Percentiles rank a stretch among this genome's conserved stretches.
These are phyloP conservation scores for Sebastes iracundus DNA, from an alignment of 2,797 vertebrate genomes.

Conservation along the genomic window DNA sequence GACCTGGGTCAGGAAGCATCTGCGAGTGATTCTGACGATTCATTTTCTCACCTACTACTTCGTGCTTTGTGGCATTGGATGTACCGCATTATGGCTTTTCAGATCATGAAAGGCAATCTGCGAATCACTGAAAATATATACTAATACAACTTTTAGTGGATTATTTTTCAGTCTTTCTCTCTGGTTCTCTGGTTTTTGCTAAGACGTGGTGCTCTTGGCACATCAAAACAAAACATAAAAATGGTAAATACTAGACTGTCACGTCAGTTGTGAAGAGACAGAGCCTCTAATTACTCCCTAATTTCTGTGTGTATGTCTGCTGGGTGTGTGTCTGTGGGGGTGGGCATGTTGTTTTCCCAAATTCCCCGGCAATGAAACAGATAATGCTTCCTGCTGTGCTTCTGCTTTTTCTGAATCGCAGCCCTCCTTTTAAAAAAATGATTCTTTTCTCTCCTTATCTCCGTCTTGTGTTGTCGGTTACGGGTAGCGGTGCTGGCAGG, in stretches of 20 bases:
- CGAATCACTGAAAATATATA: not conserved
- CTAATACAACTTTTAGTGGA: not conserved
- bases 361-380: slow-evolving; percentile 42
- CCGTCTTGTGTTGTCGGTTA: slow-evolving; percentile 25
- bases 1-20: slow-evolving; percentile 8
- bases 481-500: slow-evolving; percentile 51
- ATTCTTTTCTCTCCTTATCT: slow-evolving; percentile 39
- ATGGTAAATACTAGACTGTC: not conserved
- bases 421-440: slow-evolving; percentile 1
- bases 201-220: not conserved
- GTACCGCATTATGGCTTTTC: not conserved
- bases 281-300: slow-evolving; percentile 39
- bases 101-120: not conserved
- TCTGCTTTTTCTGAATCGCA: slow-evolving; percentile 25
- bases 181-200: not conserved
- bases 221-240: not conserved
- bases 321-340: not conserved
- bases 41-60: not conserved
- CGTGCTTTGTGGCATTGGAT: not conserved
- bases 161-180: not conserved
- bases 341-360: slow-evolving; percentile 11
- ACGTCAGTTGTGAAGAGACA: slow-evolving; percentile 13
- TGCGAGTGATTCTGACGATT: not conserved
- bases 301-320: not conserved
- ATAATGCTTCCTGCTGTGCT: slow-evolving; percentile 46